These are phyloP conservation scores for Eupleurogrammus muticus DNA, from an alignment of 2,797 vertebrate genomes.

Conservation along the genomic window DNA sequence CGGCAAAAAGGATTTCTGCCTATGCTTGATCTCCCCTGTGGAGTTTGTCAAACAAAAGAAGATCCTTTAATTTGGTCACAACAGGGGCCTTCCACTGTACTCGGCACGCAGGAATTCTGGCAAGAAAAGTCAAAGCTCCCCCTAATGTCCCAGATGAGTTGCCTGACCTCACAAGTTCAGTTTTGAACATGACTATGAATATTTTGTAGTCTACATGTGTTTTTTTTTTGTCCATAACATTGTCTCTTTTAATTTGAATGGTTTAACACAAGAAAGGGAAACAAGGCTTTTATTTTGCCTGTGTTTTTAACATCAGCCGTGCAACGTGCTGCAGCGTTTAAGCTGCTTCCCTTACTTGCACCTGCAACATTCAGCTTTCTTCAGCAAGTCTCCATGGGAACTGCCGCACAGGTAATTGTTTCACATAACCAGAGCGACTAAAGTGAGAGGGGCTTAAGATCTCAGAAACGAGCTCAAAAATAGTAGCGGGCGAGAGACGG, in stretches of 20 bases:
- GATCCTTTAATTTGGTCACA: conserved; percentile 84
- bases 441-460: conserved; percentile 62
- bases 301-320: conserved; percentile 31
- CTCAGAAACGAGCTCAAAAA: conserved; percentile 33
- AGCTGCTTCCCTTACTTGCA: conserved; percentile 39
- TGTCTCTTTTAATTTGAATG: conserved; percentile 17
- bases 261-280: conserved; percentile 20
- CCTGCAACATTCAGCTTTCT: conserved; percentile 43
- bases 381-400: conserved; percentile 75
- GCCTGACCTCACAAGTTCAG: conserved; percentile 66
- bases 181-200: conserved; percentile 49
- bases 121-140: conserved; percentile 58
- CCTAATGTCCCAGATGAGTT: conserved; percentile 65
- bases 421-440: conserved; percentile 61
- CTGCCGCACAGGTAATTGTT: conserved; percentile 68
- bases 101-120: conserved; percentile 59
- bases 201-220: conserved; percentile 40
- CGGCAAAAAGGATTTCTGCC: conserved; percentile 80
- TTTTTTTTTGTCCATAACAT: conserved; percentile 8
- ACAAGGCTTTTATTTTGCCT: conserved; percentile 18
- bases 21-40: conserved; percentile 78
- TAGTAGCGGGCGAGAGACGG: conserved; percentile 36
- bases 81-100: conserved; percentile 74
- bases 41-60: conserved; percentile 85
- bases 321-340: conserved; percentile 22